These are phyloP conservation scores for Petromus typicus DNA, from an alignment of 2,113 vertebrate species.

Conservation along the genomic window DNA sequence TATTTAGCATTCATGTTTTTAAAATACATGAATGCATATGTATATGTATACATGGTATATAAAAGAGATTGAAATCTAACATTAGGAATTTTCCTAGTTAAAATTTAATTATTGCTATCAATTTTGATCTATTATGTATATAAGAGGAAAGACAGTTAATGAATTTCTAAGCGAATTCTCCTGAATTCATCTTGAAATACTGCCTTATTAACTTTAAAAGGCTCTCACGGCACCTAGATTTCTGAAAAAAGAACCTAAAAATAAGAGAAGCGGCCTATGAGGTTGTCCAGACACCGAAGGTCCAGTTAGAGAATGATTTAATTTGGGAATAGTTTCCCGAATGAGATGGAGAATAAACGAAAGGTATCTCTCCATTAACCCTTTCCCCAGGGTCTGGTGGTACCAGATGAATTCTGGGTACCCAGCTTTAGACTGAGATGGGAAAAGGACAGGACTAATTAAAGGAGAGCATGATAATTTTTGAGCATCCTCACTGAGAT, in stretches of 20 bases:
- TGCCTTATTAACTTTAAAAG: slow-evolving; percentile 62
- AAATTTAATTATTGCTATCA: slow-evolving; percentile 76
- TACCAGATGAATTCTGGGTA: not conserved
- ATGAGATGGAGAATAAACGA: not conserved
- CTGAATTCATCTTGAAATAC: slow-evolving; percentile 56
- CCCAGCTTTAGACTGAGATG: not conserved
- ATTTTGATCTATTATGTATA: slow-evolving; percentile 77
- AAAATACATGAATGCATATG: slow-evolving; percentile 18
- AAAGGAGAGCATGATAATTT: not conserved
- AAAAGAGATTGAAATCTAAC: slow-evolving; percentile 61
- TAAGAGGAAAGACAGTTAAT: slow-evolving; percentile 71
- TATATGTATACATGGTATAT: not conserved
- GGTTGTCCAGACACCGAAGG: not conserved
- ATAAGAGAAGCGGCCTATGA: not conserved
- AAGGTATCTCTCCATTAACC: not conserved
- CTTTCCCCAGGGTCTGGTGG: not conserved
- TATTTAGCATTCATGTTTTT: slow-evolving; percentile 41
- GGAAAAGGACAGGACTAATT: not conserved
- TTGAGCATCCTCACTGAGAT: not conserved
- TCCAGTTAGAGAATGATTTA: not conserved
- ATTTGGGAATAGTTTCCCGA: not conserved
- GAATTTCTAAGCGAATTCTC: slow-evolving; percentile 72
- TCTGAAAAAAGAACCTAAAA: not conserved
- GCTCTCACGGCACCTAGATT: slow-evolving; percentile 18
- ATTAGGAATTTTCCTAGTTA: slow-evolving; percentile 63